These are phyloP conservation scores for Natator depressus DNA, from an alignment of 2,113 vertebrate species.

Conservation along the genomic window DNA sequence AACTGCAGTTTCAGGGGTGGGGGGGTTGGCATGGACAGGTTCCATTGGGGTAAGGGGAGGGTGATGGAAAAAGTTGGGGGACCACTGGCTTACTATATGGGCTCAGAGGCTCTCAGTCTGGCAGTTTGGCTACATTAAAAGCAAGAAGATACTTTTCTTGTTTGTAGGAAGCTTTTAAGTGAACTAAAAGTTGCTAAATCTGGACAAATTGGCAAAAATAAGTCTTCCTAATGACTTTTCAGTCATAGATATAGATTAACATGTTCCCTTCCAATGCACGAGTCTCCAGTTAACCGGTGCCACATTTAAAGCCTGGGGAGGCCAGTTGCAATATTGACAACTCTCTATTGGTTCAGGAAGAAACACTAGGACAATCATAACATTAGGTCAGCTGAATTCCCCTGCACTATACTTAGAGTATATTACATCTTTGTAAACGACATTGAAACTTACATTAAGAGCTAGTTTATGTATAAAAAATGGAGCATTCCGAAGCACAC, in stretches of 20 bases:
- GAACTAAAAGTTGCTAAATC: neutral
- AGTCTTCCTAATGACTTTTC: neutral
- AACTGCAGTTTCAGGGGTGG: no score
- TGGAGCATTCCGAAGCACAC: neutral
- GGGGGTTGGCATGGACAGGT: no score
- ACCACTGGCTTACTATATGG: neutral
- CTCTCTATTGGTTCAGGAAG: neutral
- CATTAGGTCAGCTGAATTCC: neutral
- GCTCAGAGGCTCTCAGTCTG: neutral
- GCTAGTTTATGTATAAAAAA: neutral
- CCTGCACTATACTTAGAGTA: neutral
- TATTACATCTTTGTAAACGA: no score
- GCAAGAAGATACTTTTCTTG: neutral
- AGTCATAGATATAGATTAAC: neutral
- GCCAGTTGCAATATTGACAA: neutral
- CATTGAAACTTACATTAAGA: neutral
- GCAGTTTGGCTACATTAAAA: neutral
- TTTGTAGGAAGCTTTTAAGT: neutral
- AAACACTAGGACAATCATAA: neutral
- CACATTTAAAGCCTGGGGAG: neutral
- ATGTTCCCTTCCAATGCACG: neutral
- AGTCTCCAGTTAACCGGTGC: neutral
- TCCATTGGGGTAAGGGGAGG: no score
- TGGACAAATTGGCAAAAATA: constrained; percentile 1
- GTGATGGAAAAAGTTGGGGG: no score